Conservation (phyloP, 1,140 invertebrate species). For the Polyergus mexicanus region DNA sequence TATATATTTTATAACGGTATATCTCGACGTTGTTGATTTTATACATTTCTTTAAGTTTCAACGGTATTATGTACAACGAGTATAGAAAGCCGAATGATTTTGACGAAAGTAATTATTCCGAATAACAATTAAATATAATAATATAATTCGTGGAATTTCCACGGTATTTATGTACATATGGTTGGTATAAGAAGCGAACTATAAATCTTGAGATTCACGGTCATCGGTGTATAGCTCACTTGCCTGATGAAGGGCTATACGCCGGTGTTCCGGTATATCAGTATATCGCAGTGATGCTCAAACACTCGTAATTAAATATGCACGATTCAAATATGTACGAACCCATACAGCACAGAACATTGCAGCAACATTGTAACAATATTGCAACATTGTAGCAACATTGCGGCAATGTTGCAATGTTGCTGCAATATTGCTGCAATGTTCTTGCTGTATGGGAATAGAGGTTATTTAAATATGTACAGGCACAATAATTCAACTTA, state of each 20-base stretch:
- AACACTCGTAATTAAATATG: not conserved
- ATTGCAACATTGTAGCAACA: too few species aligned
- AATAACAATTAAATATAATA: constrained; percentile 9
- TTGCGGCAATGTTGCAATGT: too few species aligned
- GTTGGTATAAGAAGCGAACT: constrained; percentile 15
- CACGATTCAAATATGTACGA: too few species aligned
- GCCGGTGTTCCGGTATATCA: not conserved
- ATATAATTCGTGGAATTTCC: constrained; percentile 4
- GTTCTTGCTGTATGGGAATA: too few species aligned
- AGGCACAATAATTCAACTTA: not conserved
- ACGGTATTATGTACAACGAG: not conserved
- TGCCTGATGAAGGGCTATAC: not conserved
- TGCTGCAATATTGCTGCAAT: too few species aligned
- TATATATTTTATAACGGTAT: too few species aligned
- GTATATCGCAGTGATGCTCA: not conserved
- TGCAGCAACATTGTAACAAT: too few species aligned
- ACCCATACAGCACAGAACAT: too few species aligned
- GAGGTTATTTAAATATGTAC: not conserved
- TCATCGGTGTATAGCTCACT: constrained; percentile 19
- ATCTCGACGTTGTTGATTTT: not conserved
- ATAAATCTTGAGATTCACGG: constrained; percentile 28
- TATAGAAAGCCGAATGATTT: not conserved
- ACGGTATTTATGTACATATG: not conserved
- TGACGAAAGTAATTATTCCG: not conserved
- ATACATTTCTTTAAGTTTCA: not conserved